phyloP scores from a whole-genome alignment of 1,140 invertebrate genomes.

The Brachionus rotundiformis region DNA sequence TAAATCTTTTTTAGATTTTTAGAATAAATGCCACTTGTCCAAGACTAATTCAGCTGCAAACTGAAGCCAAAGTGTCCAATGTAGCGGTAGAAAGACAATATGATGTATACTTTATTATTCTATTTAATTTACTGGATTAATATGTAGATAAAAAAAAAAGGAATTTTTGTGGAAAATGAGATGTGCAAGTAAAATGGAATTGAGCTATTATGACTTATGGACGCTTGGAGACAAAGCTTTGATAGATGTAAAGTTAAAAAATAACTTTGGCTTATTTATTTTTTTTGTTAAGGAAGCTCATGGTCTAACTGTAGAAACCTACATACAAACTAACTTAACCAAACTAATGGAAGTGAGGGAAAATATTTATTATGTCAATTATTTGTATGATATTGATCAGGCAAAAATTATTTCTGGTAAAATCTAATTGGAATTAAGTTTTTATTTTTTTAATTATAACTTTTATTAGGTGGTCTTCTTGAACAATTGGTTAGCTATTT shows the following conservation, averaged over 20 bases:
- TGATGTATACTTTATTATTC: neutral
- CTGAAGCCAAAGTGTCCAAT: neutral
- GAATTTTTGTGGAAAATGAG: slow-evolving; percentile 1
- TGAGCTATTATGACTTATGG: slow-evolving; percentile 28
- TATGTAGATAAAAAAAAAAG: no score
- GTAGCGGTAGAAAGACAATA: neutral
- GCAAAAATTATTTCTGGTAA: slow-evolving; percentile 20
- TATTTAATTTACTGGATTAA: neutral
- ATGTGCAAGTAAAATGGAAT: neutral
- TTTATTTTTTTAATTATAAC: no score
- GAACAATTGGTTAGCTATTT: slow-evolving; percentile 25
- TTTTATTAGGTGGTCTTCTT: neutral
- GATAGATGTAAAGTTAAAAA: neutral
- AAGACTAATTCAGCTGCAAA: neutral
- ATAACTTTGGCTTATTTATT: neutral
- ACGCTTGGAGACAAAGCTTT: slow-evolving; percentile 1
- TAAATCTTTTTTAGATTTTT: neutral
- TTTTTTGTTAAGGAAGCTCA: neutral
- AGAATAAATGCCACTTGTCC: slow-evolving; percentile 7
- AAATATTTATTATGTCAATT: slow-evolving; percentile 1
- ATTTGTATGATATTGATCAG: neutral
- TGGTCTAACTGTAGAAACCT: neutral
- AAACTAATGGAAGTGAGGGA: neutral
- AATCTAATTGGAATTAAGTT: no score
- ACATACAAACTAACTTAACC: neutral